Percentiles rank a stretch among this genome's conserved stretches.
These are phyloP conservation scores for Pissodes strobi DNA, from an alignment of 1,140 invertebrate species.

Conservation along the genomic window DNA sequence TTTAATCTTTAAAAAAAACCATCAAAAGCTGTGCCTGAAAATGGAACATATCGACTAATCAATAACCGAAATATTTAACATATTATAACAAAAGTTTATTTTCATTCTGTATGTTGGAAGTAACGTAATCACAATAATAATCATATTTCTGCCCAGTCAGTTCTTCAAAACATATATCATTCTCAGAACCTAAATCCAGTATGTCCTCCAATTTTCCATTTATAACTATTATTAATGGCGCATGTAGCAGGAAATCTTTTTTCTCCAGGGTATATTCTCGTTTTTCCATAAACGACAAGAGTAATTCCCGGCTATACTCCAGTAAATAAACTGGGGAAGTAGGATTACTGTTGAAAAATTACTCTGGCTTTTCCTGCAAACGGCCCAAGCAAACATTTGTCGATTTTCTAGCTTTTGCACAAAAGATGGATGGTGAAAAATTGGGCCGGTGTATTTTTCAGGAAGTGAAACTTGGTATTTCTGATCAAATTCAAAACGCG, in stretches of 20 bases:
- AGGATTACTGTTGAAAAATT: slow-evolving; percentile 35
- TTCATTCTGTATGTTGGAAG: no score
- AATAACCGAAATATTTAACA: no score
- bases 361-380: slow-evolving; percentile 24
- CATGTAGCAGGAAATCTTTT: slow-evolving; percentile 26
- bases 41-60: no score
- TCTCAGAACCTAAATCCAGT: background rate
- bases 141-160: no score
- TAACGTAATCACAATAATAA: no score
- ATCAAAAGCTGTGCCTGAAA: no score
- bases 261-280: slow-evolving; percentile 24
- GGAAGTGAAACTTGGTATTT: background rate
- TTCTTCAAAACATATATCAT: background rate
- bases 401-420: slow-evolving; percentile 22
- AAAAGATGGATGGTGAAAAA: background rate
- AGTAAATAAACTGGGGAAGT: slow-evolving; percentile 34
- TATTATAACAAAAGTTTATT: no score
- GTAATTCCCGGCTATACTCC: slow-evolving; percentile 32
- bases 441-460: background rate
- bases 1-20: no score
- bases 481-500: no score
- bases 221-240: slow-evolving; percentile 31
- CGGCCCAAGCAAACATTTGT: slow-evolving; percentile 12
- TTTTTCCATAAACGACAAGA: slow-evolving; percentile 28
- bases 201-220: background rate